phyloP scores from a whole-genome alignment of 2,888 invertebrate genomes.

The Caenorhabditis macrosperma region DNA sequence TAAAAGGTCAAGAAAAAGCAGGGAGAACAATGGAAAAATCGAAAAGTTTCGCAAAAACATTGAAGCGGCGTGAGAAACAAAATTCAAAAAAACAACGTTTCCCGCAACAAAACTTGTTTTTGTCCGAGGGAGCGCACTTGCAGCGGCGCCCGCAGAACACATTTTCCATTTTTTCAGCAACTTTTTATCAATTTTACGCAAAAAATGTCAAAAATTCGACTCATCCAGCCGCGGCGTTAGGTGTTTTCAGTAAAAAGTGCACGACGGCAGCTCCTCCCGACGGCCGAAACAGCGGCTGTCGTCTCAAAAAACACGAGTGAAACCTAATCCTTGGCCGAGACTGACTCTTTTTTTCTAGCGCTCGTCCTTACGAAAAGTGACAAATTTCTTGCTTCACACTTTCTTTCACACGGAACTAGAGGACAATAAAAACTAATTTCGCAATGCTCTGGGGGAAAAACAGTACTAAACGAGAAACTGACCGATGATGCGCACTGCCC shows the following conservation, averaged over 20 bases:
- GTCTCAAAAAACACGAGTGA: slow-evolving; percentile 22
- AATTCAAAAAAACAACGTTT: slow-evolving; percentile 15
- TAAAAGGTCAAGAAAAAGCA: neutral
- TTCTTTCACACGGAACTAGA: no score
- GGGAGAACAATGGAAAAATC: neutral
- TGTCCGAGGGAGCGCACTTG: slow-evolving; percentile 1
- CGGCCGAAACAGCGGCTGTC: slow-evolving; percentile 6
- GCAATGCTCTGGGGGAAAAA: no score
- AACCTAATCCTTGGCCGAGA: slow-evolving; percentile 41
- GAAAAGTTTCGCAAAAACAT: neutral
- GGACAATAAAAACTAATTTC: no score
- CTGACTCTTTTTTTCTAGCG: slow-evolving; percentile 15
- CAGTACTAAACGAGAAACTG: neutral
- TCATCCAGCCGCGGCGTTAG: neutral
- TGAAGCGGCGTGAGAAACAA: neutral
- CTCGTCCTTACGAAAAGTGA: slow-evolving; percentile 6
- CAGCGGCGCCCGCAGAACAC: neutral
- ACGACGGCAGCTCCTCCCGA: neutral
- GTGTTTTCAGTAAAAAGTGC: slow-evolving; percentile 39
- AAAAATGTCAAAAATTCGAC: neutral
- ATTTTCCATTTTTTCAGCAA: neutral
- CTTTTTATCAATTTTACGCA: neutral
- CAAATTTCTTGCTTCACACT: neutral
- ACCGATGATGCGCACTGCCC: slow-evolving; percentile 64
- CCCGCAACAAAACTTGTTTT: neutral